Evolutionary conservation across 2,797 vertebrate species (phyloP).

Genomic region (Aphelocoma californica): DNA sequence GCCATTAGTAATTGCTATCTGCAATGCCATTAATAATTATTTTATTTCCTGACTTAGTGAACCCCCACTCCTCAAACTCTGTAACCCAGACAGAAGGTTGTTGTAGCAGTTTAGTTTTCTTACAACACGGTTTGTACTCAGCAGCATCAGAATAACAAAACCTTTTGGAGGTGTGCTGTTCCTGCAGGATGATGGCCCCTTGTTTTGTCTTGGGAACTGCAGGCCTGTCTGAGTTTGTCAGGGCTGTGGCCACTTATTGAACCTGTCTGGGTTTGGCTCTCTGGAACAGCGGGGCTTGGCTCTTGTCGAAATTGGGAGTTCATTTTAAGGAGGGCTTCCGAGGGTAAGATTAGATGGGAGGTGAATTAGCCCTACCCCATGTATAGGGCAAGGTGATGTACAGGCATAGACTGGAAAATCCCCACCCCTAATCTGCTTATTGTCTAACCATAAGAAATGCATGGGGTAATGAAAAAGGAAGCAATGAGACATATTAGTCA

Average conservation of each 20-base stretch:
- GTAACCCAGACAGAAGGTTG: not conserved
- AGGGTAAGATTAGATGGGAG: not conserved
- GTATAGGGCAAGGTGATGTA: not conserved
- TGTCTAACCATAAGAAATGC: not conserved
- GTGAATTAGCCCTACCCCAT: not conserved
- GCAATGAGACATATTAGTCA: not conserved
- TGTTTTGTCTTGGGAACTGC: not conserved
- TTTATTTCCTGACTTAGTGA: not conserved
- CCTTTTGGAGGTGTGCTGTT: not conserved
- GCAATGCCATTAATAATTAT: not conserved
- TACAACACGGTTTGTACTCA: not conserved
- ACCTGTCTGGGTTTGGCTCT: not conserved
- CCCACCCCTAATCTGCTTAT: not conserved
- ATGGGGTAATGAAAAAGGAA: constrained; percentile 1
- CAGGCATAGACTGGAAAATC: not conserved
- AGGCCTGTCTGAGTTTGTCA: not conserved
- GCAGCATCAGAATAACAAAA: not conserved
- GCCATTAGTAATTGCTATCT: not conserved
- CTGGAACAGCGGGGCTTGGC: not conserved
- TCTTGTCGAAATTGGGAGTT: not conserved
- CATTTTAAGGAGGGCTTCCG: not conserved
- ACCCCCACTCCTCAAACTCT: not conserved
- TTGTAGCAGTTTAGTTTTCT: not conserved
- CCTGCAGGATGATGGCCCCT: not conserved
- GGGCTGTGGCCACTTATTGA: not conserved